A percentile compares a stretch with the other conserved stretches of the same genome.
These are phyloP conservation scores for Caiman crocodilus DNA, from an alignment of 2,797 vertebrate species.

Conservation along the genomic window DNA sequence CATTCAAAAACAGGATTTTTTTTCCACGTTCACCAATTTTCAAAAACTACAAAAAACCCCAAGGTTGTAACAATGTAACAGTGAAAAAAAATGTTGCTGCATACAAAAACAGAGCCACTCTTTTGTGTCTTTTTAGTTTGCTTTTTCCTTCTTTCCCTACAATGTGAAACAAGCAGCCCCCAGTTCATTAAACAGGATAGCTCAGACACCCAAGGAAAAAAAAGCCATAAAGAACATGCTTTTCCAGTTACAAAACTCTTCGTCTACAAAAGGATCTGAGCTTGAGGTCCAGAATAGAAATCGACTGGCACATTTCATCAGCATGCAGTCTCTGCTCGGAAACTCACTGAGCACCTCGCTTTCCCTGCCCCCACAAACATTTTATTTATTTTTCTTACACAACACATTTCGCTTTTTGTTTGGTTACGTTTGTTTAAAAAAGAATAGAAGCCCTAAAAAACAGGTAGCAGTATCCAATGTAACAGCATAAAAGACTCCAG, in stretches of 20 bases:
- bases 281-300: not conserved
- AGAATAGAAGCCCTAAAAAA: not conserved
- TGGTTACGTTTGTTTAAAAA: not conserved
- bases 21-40: conserved; percentile 26
- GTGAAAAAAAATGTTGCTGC: not conserved
- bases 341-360: rapidly evolving
- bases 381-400: not conserved
- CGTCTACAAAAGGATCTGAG: not conserved
- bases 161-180: not conserved
- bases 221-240: conserved; percentile 41
- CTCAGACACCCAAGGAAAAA: not conserved
- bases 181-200: not conserved
- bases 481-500: conserved; percentile 62
- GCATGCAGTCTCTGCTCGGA: conserved; percentile 29
- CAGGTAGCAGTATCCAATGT: conserved; percentile 58
- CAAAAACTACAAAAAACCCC: conserved; percentile 52
- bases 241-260: conserved; percentile 13
- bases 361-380: not conserved
- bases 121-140: not conserved
- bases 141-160: not conserved
- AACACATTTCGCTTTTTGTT: not conserved
- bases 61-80: conserved; percentile 33
- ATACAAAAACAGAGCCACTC: conserved; percentile 50
- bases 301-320: conserved; percentile 32
- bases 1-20: conserved; percentile 30